Evolutionary conservation across 2,888 invertebrate species (phyloP), one percentile per base, ranked within the genome.

Genomic region (Pristionchus fissidentatus): DNA sequence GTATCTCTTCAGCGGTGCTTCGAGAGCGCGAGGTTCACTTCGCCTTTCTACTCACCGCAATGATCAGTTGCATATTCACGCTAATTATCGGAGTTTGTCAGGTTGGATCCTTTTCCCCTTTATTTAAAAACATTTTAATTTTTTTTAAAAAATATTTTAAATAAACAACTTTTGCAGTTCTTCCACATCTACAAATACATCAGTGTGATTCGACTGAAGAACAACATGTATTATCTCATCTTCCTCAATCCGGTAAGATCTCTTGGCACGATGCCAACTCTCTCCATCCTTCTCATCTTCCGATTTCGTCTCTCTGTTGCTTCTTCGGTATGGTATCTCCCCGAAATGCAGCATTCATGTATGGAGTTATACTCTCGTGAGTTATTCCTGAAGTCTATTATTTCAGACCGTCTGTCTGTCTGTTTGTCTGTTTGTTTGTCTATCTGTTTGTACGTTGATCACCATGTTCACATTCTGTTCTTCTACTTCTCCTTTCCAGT

Each of bases 281-380:
- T 1, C 46, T 8, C 29, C 32, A 46, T 22, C 32, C 49, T 77
- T 41, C 29, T 19, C 46, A 10, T 46, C 49, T 32, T n/a, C 46
- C 46, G 75, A 77, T 77, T 22, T 77, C 75, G 0, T 46, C 49
- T 32, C 5, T 49, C 19, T 77, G 75, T 49, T 77, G 75, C 19
- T 49, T 77, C 32, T 49, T 77, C 49, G 75, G 75, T 19, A 77
- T 77, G 75, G 15, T 41, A 22, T 49, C 49, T 46, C 75, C 75
- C n/a, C 46, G 75, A 15, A 77, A 77, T 49, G 75, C 75, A 32
- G 75, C 75, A 29, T 77, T 77, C 75, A 46, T 77, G 49, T 77
- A 77, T 22, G 75, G 75, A 32, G 49, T 77, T 32, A 77, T 77
- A 8, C 49, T 77, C 3, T 49, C 75, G 75, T 77, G 8, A 77